Evolutionary conservation across 2,888 invertebrate genomes (phyloP).

Genomic region (Lasioglossum calceatum): DNA sequence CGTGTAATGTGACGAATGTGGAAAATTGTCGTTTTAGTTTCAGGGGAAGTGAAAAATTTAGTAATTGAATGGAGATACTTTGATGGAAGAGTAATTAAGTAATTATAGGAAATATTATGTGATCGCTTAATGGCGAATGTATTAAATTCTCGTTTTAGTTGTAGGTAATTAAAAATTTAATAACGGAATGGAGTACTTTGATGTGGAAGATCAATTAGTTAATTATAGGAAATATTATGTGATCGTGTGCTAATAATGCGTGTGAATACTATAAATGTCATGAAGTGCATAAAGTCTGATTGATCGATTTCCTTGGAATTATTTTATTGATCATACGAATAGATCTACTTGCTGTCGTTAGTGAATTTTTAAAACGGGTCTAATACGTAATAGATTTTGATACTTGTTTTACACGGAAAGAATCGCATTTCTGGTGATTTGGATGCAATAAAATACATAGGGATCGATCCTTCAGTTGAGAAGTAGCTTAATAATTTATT

Average conservation of each 20-base stretch:
- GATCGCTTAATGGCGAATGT: too few species aligned
- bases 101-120: neutral
- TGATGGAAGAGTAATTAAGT: too few species aligned
- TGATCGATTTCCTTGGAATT: neutral
- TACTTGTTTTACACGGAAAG: neutral
- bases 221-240: too few species aligned
- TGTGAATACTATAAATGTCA: too few species aligned
- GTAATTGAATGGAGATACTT: too few species aligned
- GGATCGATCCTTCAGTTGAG: neutral
- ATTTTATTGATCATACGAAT: neutral
- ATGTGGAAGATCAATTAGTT: neutral
- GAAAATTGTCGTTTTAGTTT: too few species aligned
- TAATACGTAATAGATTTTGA: neutral
- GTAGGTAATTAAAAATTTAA: too few species aligned
- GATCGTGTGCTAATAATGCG: too few species aligned
- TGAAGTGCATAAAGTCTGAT: neutral
- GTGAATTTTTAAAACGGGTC: neutral
- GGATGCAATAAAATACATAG: neutral
- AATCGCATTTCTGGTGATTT: neutral
- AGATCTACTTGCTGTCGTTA: neutral
- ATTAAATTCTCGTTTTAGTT: too few species aligned
- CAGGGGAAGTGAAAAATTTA: too few species aligned
- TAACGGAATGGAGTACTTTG: neutral
- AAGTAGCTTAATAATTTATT: slow-evolving; percentile 24
- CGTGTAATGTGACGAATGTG: too few species aligned